A percentile compares a stretch with the other conserved stretches of the same genome.
Evolutionary conservation across 1,140 invertebrate genomes (phyloP).

Genomic region (Daktulosphaira vitifoliae): DNA sequence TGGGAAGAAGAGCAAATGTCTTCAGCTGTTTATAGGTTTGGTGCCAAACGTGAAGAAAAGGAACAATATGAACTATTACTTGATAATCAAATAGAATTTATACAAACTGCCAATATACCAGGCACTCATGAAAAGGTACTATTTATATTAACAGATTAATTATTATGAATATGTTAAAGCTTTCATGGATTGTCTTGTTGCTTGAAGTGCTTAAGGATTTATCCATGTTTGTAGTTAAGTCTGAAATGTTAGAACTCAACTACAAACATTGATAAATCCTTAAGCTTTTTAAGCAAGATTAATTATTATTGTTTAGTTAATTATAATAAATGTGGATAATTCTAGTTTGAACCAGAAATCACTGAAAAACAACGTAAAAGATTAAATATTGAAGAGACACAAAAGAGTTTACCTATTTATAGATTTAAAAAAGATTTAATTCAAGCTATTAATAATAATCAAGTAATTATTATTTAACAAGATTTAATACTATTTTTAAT

Average conservation of each 20-base stretch:
- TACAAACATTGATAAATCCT: too few species aligned
- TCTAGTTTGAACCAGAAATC: constrained; percentile 48
- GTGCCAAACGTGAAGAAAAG: constrained; percentile 75
- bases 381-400: constrained; percentile 82
- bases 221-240: too few species aligned
- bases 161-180: too few species aligned
- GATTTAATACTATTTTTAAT: background rate
- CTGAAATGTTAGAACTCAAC: too few species aligned
- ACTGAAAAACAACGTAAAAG: constrained; percentile 65
- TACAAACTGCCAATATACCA: constrained; percentile 83
- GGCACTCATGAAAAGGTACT: constrained; percentile 56
- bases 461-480: constrained; percentile 48
- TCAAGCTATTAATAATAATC: constrained; percentile 76
- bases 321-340: background rate
- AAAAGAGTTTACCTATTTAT: constrained; percentile 88
- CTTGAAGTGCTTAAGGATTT: too few species aligned
- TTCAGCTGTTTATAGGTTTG: constrained; percentile 86
- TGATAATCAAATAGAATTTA: constrained; percentile 96
- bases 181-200: too few species aligned
- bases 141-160: constrained; percentile 23
- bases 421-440: constrained; percentile 85
- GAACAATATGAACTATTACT: constrained; percentile 79
- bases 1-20: constrained; percentile 98
- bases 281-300: too few species aligned
- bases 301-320: constrained; percentile 31